Conservation (phyloP, 2,888 invertebrate genomes). For the Troides helena region DNA sequence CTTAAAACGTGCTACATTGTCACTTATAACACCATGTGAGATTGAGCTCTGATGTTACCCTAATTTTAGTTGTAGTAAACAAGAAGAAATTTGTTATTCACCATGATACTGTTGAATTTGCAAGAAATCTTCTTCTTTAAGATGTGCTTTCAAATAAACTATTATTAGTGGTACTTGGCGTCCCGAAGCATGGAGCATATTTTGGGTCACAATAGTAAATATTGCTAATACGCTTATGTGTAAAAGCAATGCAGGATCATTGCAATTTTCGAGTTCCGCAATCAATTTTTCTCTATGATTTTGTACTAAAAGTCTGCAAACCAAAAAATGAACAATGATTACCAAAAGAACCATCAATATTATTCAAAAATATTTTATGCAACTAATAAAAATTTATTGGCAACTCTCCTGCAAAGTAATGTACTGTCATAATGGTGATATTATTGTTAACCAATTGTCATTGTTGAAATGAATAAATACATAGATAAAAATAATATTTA, state of each 20-base stretch:
- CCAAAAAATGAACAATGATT: conserved; percentile 4
- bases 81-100: conserved; percentile 51
- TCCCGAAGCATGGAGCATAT: conserved; percentile 95
- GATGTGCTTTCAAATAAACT: conserved; percentile 83
- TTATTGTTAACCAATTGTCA: too few relatives aligned
- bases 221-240: conserved; percentile 89
- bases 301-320: conserved; percentile 84
- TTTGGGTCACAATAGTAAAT: conserved; percentile 89
- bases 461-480: too few relatives aligned
- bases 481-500: too few relatives aligned
- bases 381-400: too few relatives aligned
- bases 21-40: too few relatives aligned
- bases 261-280: conserved; percentile 86
- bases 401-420: too few relatives aligned
- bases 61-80: neutral
- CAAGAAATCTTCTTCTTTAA: conserved; percentile 83
- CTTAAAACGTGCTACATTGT: too few relatives aligned
- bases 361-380: too few relatives aligned
- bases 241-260: conserved; percentile 88
- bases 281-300: conserved; percentile 90
- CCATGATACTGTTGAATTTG: conserved; percentile 88
- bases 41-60: neutral
- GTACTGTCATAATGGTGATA: too few relatives aligned
- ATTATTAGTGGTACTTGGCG: conserved; percentile 93
- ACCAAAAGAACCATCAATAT: too few relatives aligned